Percentiles rank a stretch among this genome's conserved stretches.
phyloP scores from a whole-genome alignment of 2,113 vertebrate species.

The Chionis minor region DNA sequence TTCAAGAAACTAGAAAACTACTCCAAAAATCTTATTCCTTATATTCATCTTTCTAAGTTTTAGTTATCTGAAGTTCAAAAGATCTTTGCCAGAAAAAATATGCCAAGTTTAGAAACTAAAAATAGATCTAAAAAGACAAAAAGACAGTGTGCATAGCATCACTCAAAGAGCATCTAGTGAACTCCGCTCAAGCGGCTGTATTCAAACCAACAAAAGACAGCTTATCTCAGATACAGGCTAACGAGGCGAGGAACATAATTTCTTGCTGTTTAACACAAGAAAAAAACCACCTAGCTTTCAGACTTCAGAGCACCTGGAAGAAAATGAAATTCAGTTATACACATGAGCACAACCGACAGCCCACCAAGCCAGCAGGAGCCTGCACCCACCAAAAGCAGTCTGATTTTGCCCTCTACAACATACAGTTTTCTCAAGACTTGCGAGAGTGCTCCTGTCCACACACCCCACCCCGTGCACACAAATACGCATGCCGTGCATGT shows the following conservation, averaged over 20 bases:
- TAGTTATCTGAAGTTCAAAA: background rate
- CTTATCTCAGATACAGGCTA: background rate
- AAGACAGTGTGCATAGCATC: background rate
- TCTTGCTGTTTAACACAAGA: background rate
- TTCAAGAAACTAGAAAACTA: background rate
- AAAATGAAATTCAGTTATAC: background rate
- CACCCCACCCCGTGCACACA: rapidly evolving
- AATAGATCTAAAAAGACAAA: background rate
- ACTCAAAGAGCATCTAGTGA: background rate
- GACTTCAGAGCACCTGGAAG: background rate
- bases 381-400: background rate
- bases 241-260: background rate
- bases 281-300: background rate
- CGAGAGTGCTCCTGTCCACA: background rate
- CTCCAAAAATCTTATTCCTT: background rate
- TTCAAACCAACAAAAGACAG: background rate
- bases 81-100: background rate
- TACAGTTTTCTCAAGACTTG: background rate
- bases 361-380: background rate
- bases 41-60: background rate
- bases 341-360: rapidly evolving
- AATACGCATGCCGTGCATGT: rapidly evolving
- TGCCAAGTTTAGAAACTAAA: background rate
- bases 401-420: background rate
- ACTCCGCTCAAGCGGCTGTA: background rate